Evolutionary conservation across 2,888 invertebrate genomes (phyloP).

Genomic region (Plagodis pulveraria): DNA sequence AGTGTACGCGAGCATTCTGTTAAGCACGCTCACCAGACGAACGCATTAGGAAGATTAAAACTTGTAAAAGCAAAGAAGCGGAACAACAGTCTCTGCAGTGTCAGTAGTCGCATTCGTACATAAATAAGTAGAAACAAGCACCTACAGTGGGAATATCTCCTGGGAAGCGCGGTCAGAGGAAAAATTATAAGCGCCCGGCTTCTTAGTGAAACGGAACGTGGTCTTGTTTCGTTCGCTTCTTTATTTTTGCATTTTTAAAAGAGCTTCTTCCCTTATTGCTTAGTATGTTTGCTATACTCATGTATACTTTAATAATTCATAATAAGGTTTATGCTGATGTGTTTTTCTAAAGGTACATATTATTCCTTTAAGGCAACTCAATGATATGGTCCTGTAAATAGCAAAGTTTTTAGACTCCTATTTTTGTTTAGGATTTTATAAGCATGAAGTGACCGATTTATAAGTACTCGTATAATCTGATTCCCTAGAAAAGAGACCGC

Average conservation of each 20-base stretch:
- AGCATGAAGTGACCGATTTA: too few species aligned
- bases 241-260: constrained; percentile 28
- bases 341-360: too few species aligned
- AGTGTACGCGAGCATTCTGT: constrained; percentile 63
- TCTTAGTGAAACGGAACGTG: constrained; percentile 30
- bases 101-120: constrained; percentile 43
- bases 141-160: constrained; percentile 29
- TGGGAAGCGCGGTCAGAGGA: constrained; percentile 37
- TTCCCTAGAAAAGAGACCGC: too few species aligned
- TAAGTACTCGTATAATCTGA: too few species aligned
- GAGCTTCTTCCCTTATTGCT: constrained; percentile 23
- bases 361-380: too few species aligned
- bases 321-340: too few species aligned
- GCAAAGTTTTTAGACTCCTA: too few species aligned
- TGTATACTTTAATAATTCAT: too few species aligned
- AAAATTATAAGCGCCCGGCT: constrained; percentile 38
- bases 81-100: constrained; percentile 51
- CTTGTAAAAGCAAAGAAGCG: constrained; percentile 74
- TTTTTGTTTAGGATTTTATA: too few species aligned
- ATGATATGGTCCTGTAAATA: too few species aligned
- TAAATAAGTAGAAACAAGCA: constrained; percentile 37
- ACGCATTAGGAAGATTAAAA: constrained; percentile 83
- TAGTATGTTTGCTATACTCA: constrained; percentile 6
- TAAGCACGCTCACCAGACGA: constrained; percentile 64
- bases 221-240: constrained; percentile 17